phyloP scores from a whole-genome alignment of 2,113 vertebrate genomes.

The Oxyura jamaicensis region DNA sequence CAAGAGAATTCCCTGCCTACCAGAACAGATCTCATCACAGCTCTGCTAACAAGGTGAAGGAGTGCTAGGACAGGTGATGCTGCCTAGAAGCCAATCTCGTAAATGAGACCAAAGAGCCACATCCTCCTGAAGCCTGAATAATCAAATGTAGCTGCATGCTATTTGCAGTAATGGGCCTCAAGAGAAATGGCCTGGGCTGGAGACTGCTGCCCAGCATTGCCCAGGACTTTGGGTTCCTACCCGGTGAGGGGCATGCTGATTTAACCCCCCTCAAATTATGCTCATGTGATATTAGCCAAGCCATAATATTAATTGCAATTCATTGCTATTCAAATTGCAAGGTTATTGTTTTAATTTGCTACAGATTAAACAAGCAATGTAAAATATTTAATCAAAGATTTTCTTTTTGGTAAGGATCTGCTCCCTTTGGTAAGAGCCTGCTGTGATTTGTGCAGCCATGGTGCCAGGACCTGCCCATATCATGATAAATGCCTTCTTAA shows the following conservation, averaged over 20 bases:
- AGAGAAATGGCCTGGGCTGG: background rate
- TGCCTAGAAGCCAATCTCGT: background rate
- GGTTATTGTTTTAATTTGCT: background rate
- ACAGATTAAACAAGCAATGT: background rate
- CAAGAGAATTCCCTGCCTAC: background rate
- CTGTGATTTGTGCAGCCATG: background rate
- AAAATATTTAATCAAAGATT: background rate
- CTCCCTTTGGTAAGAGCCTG: background rate
- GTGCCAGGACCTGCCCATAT: background rate
- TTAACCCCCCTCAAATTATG: background rate
- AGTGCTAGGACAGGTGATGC: constrained; percentile 18
- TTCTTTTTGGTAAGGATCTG: background rate
- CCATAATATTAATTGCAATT: background rate
- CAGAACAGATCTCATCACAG: background rate
- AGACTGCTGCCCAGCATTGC: background rate
- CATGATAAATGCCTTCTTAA: background rate
- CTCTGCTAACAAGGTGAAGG: background rate
- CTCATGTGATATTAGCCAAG: background rate
- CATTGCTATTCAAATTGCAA: constrained; percentile 16
- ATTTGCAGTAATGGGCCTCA: background rate
- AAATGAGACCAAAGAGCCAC: background rate
- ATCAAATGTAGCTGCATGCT: background rate
- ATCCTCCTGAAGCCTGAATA: background rate
- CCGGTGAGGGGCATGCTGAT: background rate
- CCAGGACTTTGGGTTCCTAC: background rate